phyloP scores from a whole-genome alignment of 2,888 invertebrate genomes.

The Acronicta psi region DNA sequence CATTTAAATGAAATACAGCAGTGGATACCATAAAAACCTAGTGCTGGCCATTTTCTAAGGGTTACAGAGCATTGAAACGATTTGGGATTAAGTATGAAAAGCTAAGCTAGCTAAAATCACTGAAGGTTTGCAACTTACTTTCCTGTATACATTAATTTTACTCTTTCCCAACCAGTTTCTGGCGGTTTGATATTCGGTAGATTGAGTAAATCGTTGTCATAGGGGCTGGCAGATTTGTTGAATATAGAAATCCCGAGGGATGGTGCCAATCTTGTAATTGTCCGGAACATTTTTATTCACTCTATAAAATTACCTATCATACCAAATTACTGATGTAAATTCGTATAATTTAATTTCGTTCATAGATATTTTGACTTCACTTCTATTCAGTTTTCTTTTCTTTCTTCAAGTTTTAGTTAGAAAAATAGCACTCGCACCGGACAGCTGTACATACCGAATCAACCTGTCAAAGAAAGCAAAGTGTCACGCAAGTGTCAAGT shows the following conservation, averaged over 20 bases:
- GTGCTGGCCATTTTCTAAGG: too few species aligned
- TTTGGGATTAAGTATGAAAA: too few species aligned
- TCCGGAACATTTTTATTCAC: conserved; percentile 65
- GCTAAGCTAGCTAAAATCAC: neutral
- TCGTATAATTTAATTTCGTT: too few species aligned
- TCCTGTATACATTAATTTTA: conserved; percentile 81
- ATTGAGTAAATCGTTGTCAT: conserved; percentile 67
- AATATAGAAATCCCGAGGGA: conserved; percentile 70
- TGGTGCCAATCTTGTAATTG: conserved; percentile 72
- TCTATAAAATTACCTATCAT: conserved; percentile 17
- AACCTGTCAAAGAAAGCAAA: too few species aligned
- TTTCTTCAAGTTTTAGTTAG: neutral
- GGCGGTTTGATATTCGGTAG: conserved; percentile 12
- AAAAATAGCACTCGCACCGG: too few species aligned
- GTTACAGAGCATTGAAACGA: too few species aligned
- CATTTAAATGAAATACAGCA: too few species aligned
- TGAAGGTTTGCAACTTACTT: conserved; percentile 74
- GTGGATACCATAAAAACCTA: too few species aligned
- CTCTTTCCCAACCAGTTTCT: conserved; percentile 84
- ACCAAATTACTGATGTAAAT: neutral
- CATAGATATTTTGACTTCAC: neutral
- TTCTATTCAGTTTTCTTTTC: neutral
- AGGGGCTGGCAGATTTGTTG: conserved; percentile 43
- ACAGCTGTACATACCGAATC: too few species aligned
- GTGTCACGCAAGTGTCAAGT: too few species aligned